Conservation (phyloP, 92 coral and sea anemone species). For the Nematostella vectensis region DNA sequence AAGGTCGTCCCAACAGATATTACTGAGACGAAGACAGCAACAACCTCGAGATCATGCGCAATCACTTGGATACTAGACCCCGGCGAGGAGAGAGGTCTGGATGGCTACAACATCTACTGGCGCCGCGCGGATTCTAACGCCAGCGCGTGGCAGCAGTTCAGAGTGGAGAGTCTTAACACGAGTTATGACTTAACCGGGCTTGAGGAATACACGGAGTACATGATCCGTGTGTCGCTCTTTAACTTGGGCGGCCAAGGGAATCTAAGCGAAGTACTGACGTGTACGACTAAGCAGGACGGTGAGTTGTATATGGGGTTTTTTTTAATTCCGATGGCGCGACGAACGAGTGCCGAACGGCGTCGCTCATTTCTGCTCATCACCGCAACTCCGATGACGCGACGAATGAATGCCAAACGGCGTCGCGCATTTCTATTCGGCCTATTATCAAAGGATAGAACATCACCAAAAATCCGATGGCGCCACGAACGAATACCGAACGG, state of each 20-base stretch:
- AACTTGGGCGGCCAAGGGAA: constrained; percentile 49
- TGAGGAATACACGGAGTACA: constrained; percentile 38
- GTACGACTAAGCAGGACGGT: constrained; percentile 58
- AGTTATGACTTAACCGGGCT: constrained; percentile 18
- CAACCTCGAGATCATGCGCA: constrained; percentile 22
- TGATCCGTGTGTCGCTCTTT: constrained; percentile 32
- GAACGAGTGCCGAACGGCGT: no score
- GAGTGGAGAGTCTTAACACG: constrained; percentile 19
- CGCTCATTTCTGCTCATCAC: no score
- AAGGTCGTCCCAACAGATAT: constrained; percentile 33
- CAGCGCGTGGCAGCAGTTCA: constrained; percentile 2
- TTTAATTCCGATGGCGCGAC: no score
- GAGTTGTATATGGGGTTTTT: no score
- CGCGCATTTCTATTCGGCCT: no score
- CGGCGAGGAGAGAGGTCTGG: no score
- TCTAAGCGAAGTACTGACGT: constrained; percentile 22
- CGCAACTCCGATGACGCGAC: no score
- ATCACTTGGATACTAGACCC: no score
- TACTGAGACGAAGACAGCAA: constrained; percentile 7
- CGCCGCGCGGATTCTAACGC: constrained; percentile 14
- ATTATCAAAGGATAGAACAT: no score
- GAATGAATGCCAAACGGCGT: no score
- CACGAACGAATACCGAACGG: no score
- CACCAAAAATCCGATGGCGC: no score
- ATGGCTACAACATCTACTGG: constrained; percentile 48